A percentile compares a stretch with the other conserved stretches of the same genome.
Evolutionary conservation across 2,888 invertebrate genomes (phyloP).

Genomic region (Hyalella azteca): DNA sequence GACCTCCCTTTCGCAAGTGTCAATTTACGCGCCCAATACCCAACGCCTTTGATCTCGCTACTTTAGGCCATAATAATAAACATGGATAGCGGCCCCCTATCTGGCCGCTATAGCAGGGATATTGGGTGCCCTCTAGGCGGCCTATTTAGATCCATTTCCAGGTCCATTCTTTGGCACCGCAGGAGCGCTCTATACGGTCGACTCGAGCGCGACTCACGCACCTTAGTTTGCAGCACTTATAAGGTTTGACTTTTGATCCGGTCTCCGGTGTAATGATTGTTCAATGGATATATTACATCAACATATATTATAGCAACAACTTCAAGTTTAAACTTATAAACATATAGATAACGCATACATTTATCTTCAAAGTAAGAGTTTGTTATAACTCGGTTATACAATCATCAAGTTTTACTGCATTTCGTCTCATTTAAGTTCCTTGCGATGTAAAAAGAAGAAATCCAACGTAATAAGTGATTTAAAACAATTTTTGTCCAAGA

Average conservation of each 20-base stretch:
- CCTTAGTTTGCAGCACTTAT: background rate
- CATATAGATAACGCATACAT: no score
- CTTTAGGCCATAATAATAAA: conserved; percentile 36
- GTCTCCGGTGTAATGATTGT: no score
- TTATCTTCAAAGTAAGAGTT: no score
- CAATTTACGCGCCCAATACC: conserved; percentile 37
- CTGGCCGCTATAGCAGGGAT: conserved; percentile 33
- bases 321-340: no score
- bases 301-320: no score
- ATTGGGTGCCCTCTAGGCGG: conserved; percentile 36
- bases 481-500: no score
- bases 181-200: conserved; percentile 28
- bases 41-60: conserved; percentile 36
- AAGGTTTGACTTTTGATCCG: conserved; percentile 25
- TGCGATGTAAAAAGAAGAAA: no score
- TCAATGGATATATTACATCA: no score
- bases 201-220: background rate
- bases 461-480: no score
- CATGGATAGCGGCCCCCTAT: conserved; percentile 32
- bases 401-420: no score
- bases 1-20: conserved; percentile 34
- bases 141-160: conserved; percentile 37
- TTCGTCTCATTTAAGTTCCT: no score
- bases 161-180: conserved; percentile 36
- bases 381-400: no score